A percentile compares a stretch with the other conserved stretches of the same genome.
phyloP scores from a whole-genome alignment of 2,113 vertebrate genomes.

The Sus scrofa region T2T-Sscrofa CM000830.6:111613001-111613500 shows the following conservation, averaged over 20 bases:
- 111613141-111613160: not conserved
- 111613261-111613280: not conserved
- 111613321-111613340: not conserved
- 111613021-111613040: conserved; percentile 29
- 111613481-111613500: not conserved
- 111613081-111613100: not conserved
- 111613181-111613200: not conserved
- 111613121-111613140: not conserved
- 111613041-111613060: conserved; percentile 6
- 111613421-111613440: not conserved
- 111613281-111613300: not conserved
- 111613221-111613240: conserved; percentile 24
- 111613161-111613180: conserved; percentile 1
- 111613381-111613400: not conserved
- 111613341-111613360: not conserved
- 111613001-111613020: not conserved
- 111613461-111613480: not conserved
- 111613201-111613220: not conserved
- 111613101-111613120: conserved; percentile 24
- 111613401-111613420: not conserved
- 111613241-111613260: not conserved
- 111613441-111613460: not conserved
- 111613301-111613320: not conserved
- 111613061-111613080: not conserved
- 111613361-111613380: not conserved